A percentile compares a stretch with the other conserved stretches of the same genome.
These are phyloP conservation scores for Danaus chrysippus DNA, from an alignment of 2,888 invertebrate species.

Conservation along the genomic window DNA sequence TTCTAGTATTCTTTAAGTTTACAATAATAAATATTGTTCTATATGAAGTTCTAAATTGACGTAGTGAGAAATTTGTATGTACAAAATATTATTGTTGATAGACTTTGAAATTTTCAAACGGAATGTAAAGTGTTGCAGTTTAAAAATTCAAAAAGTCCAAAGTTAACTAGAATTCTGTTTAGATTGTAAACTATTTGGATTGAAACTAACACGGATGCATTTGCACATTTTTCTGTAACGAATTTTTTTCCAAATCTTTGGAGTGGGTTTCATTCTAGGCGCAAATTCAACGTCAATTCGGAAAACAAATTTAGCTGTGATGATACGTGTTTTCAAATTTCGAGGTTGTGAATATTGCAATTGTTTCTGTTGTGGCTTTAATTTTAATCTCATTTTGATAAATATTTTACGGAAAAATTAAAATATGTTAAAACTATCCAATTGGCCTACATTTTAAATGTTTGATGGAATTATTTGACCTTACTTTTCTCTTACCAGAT, in stretches of 20 bases:
- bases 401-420: no score
- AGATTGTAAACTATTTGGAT: background rate
- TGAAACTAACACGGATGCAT: background rate
- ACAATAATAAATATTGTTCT: no score
- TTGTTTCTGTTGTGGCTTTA: no score
- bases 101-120: background rate
- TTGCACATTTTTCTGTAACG: background rate
- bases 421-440: no score
- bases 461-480: no score
- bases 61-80: no score
- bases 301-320: background rate
- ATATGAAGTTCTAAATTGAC: no score
- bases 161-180: slow-evolving; percentile 1
- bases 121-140: background rate
- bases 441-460: no score
- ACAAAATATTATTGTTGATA: background rate
- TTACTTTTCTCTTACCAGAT: slow-evolving; percentile 42
- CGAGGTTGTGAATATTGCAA: no score
- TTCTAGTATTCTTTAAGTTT: no score
- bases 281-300: background rate
- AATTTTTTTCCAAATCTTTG: background rate
- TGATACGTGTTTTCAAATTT: no score
- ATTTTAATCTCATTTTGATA: no score
- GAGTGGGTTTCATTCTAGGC: background rate
- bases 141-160: background rate